These are phyloP conservation scores for Alsophila aescularia DNA, from an alignment of 2,888 invertebrate genomes.

Conservation along the genomic window DNA sequence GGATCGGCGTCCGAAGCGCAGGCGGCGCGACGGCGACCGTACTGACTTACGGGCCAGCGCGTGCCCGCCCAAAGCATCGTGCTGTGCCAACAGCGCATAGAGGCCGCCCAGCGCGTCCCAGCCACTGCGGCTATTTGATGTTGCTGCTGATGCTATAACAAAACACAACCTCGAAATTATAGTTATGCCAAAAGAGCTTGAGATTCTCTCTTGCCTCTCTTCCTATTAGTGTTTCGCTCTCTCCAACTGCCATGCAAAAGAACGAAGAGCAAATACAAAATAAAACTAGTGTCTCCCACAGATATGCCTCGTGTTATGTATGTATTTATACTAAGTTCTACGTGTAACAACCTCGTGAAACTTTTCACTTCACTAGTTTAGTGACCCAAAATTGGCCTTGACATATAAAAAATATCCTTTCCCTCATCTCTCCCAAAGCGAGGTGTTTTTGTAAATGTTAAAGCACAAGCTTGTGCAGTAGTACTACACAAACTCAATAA, in stretches of 20 bases:
- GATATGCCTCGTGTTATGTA: neutral
- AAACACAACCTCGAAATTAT: no score
- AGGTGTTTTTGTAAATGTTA: no score
- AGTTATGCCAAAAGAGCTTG: no score
- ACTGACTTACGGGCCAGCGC: slow-evolving; percentile 91
- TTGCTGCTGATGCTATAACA: slow-evolving; percentile 54
- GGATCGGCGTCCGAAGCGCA: slow-evolving; percentile 90
- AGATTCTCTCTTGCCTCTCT: no score
- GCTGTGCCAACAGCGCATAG: slow-evolving; percentile 86
- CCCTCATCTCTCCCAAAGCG: neutral
- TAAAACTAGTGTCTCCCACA: no score
- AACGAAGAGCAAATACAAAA: no score
- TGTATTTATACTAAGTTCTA: neutral
- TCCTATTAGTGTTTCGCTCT: no score
- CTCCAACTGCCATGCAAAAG: no score
- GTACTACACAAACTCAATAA: no score
- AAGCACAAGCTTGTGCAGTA: no score
- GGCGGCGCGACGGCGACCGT: slow-evolving; percentile 89
- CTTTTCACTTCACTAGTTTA: slow-evolving; percentile 39
- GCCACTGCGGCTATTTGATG: slow-evolving; percentile 58
- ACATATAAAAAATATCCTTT: neutral
- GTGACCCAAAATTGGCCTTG: slow-evolving; percentile 23
- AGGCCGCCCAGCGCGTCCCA: slow-evolving; percentile 83
- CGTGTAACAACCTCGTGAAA: neutral
- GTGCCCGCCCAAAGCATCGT: slow-evolving; percentile 87